Conservation (phyloP, 2,113 vertebrate species). For the Alethe diademata region DNA sequence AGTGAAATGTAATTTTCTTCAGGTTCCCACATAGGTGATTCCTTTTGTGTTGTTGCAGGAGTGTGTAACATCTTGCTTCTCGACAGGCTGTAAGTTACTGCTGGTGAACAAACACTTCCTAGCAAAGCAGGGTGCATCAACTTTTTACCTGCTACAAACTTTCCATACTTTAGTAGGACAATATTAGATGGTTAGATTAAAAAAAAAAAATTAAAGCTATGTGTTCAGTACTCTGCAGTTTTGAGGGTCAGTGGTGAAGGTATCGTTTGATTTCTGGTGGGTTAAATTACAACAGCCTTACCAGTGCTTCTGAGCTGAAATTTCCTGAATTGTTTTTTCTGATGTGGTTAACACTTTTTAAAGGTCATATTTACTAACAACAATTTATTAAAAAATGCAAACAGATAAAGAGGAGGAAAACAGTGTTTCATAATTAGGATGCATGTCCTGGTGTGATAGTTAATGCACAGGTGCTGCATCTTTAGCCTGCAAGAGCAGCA, state of each 20-base stretch:
- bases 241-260: not conserved
- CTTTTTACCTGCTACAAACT: not conserved
- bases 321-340: not conserved
- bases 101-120: not conserved
- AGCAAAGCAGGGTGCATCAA: not conserved
- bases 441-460: rapidly evolving
- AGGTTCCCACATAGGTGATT: rapidly evolving
- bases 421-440: not conserved
- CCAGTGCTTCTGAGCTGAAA: not conserved
- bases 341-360: not conserved
- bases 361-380: not conserved
- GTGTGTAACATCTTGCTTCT: not conserved
- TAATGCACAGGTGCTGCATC: not conserved
- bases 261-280: not conserved
- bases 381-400: not conserved
- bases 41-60: not conserved
- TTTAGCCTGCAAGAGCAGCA: not conserved
- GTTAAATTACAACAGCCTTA: not conserved
- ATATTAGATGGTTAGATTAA: not conserved
- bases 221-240: not conserved
- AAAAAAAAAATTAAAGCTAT: not conserved
- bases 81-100: not conserved
- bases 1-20: not conserved
- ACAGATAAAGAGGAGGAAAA: not conserved
- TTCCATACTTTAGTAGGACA: not conserved